Percentiles rank a stretch among this genome's conserved stretches.
Evolutionary conservation across 2,888 invertebrate genomes (phyloP).

Genomic region (Xylocampa areola): DNA sequence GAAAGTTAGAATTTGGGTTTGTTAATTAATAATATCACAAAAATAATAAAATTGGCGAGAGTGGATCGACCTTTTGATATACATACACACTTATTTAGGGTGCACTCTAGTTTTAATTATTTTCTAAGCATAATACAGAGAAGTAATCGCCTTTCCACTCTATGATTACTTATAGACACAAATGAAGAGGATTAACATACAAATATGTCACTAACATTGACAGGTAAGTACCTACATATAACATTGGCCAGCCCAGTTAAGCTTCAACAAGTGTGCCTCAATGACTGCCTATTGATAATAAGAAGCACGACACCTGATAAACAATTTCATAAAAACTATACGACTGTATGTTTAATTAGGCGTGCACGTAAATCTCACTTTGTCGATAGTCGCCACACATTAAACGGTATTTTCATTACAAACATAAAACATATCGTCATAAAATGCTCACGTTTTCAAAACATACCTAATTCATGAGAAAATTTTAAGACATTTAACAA

Average conservation of each 20-base stretch:
- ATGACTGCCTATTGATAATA: slow-evolving; percentile 40
- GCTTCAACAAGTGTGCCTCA: slow-evolving; percentile 48
- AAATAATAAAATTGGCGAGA: not conserved
- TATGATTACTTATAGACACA: too few species aligned
- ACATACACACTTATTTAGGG: not conserved
- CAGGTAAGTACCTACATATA: too few species aligned
- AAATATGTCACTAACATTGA: too few species aligned
- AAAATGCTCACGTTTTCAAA: slow-evolving; percentile 2
- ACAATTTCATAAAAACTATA: slow-evolving; percentile 38
- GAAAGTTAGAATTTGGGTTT: too few species aligned
- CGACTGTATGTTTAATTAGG: slow-evolving; percentile 45
- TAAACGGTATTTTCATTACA: slow-evolving; percentile 26
- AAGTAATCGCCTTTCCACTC: slow-evolving; percentile 8
- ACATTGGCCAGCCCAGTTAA: too few species aligned
- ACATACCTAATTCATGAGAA: slow-evolving; percentile 1
- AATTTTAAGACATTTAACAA: slow-evolving; percentile 17
- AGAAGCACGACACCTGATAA: slow-evolving; percentile 49
- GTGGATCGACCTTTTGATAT: not conserved
- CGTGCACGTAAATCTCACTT: slow-evolving; percentile 28
- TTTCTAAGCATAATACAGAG: slow-evolving; percentile 22
- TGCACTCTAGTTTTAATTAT: not conserved
- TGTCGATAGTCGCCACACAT: slow-evolving; percentile 12
- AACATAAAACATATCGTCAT: slow-evolving; percentile 13
- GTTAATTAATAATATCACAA: slow-evolving; percentile 23
- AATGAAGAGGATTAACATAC: too few species aligned